Conservation (phyloP, 64 coral and sea anemone genomes). For the Actinia equina region DNA sequence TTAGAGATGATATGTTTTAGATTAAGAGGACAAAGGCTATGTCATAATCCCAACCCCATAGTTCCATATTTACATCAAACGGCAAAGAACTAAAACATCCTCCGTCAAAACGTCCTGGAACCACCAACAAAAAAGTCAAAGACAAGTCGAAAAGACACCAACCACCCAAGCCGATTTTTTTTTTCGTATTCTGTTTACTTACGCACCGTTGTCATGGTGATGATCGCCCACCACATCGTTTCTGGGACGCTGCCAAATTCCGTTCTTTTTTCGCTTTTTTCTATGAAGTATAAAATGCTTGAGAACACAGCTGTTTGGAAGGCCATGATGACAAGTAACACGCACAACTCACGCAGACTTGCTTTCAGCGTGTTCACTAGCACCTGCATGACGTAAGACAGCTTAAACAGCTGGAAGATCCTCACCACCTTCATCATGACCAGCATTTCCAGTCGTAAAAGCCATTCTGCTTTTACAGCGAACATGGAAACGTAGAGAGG, state of each 20-base stretch:
- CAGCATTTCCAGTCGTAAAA: conserved; percentile 80
- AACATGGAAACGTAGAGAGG: conserved; percentile 69
- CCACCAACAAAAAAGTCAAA: neutral
- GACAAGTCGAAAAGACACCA: neutral
- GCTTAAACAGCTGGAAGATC: conserved; percentile 85
- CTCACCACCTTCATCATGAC: conserved; percentile 71
- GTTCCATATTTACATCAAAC: no score
- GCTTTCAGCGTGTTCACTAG: conserved; percentile 91
- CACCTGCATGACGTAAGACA: conserved; percentile 94
- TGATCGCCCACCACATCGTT: conserved; percentile 99
- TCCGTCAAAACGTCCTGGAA: no score
- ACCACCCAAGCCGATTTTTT: neutral
- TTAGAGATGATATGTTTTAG: no score
- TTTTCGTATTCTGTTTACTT: neutral
- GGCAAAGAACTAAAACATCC: no score
- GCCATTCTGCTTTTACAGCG: neutral
- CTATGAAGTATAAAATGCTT: conserved; percentile 90
- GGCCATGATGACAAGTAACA: conserved; percentile 77
- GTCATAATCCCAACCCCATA: no score
- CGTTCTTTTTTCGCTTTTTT: conserved; percentile 48
- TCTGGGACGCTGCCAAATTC: conserved; percentile 72
- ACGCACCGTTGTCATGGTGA: conserved; percentile 99
- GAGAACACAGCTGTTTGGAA: conserved; percentile 95
- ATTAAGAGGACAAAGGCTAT: no score
- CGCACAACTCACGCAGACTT: conserved; percentile 71